These are phyloP conservation scores for Metaphire vulgaris DNA, from an alignment of 1,140 invertebrate genomes.

Conservation along the genomic window DNA sequence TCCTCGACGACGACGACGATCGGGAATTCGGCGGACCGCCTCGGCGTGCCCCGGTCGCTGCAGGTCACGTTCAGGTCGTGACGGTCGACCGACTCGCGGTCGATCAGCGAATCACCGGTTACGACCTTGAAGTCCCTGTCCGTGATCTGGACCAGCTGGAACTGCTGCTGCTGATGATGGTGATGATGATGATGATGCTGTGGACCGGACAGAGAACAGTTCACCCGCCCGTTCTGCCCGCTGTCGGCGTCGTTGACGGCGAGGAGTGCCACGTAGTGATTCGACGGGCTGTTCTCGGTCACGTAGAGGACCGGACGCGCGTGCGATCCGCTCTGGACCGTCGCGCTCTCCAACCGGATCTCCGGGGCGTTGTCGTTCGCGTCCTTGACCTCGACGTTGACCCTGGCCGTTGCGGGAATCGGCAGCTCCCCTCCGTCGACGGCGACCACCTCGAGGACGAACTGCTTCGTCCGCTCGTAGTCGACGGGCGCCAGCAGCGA, in stretches of 20 bases:
- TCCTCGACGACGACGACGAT: slow-evolving; percentile 86
- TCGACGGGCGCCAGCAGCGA: neutral
- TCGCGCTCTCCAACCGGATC: neutral
- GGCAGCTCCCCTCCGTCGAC: neutral
- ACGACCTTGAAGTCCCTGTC: slow-evolving; percentile 1
- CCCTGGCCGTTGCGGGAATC: neutral
- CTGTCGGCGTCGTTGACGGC: slow-evolving; percentile 2
- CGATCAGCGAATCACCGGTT: neutral
- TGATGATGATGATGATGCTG: too few species aligned
- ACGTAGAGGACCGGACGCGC: neutral
- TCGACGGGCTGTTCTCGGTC: neutral
- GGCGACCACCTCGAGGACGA: neutral
- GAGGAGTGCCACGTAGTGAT: neutral
- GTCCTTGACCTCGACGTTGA: neutral
- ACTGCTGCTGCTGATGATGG: too few species aligned
- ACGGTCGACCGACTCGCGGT: neutral
- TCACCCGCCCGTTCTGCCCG: neutral
- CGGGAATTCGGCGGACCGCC: slow-evolving; percentile 42
- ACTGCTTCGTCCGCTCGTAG: neutral
- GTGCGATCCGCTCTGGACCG: neutral
- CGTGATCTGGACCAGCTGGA: neutral
- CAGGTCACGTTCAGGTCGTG: slow-evolving; percentile 10
- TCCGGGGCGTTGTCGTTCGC: slow-evolving; percentile 5
- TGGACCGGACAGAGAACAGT: neutral
- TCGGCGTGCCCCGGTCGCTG: slow-evolving; percentile 4